Evolutionary conservation across 2,888 invertebrate genomes (phyloP).

Genomic region (Rhingia rostrata): DNA sequence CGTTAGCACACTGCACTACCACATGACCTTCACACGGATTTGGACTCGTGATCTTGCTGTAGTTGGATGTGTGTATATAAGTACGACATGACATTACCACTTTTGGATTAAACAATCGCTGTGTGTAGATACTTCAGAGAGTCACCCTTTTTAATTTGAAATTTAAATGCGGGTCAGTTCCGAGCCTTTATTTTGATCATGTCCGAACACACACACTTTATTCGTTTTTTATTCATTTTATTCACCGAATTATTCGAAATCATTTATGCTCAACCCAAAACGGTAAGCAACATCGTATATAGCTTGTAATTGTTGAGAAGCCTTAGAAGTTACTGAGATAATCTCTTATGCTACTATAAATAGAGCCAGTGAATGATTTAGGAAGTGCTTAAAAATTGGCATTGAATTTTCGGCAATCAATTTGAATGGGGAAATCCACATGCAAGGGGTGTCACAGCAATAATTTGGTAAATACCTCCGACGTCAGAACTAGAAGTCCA

Average conservation of each 20-base stretch:
- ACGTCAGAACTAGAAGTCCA: background rate
- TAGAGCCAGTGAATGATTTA: conserved; percentile 6
- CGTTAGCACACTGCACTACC: conserved; percentile 11
- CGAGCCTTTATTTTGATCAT: conserved; percentile 5
- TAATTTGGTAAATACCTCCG: conserved; percentile 33
- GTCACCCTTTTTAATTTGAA: conserved; percentile 30
- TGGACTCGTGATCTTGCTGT: conserved; percentile 45
- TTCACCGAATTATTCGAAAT: background rate
- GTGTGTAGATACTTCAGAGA: conserved; percentile 1
- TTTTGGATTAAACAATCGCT: conserved; percentile 1
- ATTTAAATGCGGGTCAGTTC: conserved; percentile 60
- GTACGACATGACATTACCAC: conserved; percentile 34
- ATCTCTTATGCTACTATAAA: background rate
- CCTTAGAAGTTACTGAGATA: background rate
- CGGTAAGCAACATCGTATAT: background rate
- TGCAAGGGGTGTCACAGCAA: background rate
- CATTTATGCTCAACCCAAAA: background rate
- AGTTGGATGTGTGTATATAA: background rate
- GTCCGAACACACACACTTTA: background rate
- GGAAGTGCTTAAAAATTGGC: background rate
- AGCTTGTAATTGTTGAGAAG: background rate
- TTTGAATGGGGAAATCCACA: background rate
- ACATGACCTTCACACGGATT: conserved; percentile 65
- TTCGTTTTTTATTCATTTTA: conserved; percentile 31
- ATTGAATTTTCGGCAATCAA: background rate